These are phyloP conservation scores for Empidonax traillii DNA, from an alignment of 2,113 vertebrate species.

Conservation along the genomic window DNA sequence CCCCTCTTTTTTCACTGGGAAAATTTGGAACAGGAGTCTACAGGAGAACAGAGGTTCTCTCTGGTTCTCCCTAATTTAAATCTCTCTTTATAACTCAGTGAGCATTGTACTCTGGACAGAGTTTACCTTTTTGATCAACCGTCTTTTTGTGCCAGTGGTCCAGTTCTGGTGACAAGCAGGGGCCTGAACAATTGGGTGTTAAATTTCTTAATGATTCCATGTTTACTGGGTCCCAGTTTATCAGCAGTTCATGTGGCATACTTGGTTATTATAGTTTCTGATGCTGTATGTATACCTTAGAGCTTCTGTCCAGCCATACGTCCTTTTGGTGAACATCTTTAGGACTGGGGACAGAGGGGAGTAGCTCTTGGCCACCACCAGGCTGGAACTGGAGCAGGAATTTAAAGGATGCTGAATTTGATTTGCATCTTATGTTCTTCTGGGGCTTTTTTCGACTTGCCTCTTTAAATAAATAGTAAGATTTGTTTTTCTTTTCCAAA, in stretches of 20 bases:
- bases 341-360: background rate
- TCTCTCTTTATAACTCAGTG: background rate
- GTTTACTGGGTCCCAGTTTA: background rate
- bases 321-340: background rate
- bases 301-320: background rate
- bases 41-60: background rate
- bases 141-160: background rate
- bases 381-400: background rate
- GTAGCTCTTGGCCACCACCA: background rate
- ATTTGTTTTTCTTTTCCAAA: background rate
- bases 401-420: background rate
- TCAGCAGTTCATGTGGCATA: background rate
- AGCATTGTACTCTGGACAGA: background rate
- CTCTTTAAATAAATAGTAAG: background rate
- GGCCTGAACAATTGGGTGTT: background rate
- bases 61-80: background rate
- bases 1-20: background rate
- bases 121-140: background rate
- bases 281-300: background rate
- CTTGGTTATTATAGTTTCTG: background rate
- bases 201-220: background rate
- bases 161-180: background rate
- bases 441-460: background rate
- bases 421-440: background rate
- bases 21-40: accelerated